Conservation (phyloP, 2,113 vertebrate species). For the Dendropsophus ebraccatus region DNA sequence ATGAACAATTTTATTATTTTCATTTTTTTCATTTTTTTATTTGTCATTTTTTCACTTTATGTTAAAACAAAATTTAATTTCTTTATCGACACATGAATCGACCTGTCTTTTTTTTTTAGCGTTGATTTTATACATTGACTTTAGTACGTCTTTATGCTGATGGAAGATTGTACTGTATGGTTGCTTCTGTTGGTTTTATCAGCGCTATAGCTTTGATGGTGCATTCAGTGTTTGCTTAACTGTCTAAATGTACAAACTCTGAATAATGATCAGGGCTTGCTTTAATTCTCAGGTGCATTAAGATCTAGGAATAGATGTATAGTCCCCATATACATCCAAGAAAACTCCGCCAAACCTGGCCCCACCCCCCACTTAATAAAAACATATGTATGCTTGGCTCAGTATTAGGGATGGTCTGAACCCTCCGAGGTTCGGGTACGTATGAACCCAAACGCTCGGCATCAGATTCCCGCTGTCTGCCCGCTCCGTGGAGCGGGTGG, state of each 20-base stretch:
- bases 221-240: conserved; percentile 85
- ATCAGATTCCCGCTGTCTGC: too few species aligned
- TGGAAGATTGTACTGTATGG: conserved; percentile 85
- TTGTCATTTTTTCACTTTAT: conserved; percentile 79
- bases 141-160: conserved; percentile 80
- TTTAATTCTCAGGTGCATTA: neutral
- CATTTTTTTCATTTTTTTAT: conserved; percentile 51
- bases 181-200: conserved; percentile 96
- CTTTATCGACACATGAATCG: conserved; percentile 85
- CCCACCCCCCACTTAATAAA: too few species aligned
- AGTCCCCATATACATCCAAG: too few species aligned
- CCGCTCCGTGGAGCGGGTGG: too few species aligned
- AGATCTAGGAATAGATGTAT: too few species aligned
- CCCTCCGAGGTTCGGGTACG: too few species aligned
- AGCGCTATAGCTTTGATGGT: conserved; percentile 91
- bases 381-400: too few species aligned
- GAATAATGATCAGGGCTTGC: neutral
- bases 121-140: conserved; percentile 76
- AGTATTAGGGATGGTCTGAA: too few species aligned
- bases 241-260: neutral
- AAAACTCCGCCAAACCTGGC: too few species aligned
- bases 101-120: conserved; percentile 99
- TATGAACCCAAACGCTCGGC: too few species aligned
- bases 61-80: conserved; percentile 87
- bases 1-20: conserved; percentile 44